Conservation (phyloP, 2,797 vertebrate species). For the Hoplostethus mediterraneus region DNA sequence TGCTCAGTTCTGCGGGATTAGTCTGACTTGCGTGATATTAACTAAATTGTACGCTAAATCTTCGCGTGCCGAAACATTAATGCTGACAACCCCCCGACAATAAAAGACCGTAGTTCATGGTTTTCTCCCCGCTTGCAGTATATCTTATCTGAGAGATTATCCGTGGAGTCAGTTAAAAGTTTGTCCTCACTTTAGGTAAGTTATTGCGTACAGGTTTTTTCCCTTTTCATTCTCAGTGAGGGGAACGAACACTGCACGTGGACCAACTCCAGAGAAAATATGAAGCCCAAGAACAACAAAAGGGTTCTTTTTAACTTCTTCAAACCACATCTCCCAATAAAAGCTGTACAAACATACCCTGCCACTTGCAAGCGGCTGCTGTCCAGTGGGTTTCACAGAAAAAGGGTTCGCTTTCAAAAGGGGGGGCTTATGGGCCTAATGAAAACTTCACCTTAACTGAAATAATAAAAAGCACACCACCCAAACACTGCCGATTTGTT, state of each 20-base stretch:
- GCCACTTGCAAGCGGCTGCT: constrained; percentile 82
- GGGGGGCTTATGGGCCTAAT: constrained; percentile 76
- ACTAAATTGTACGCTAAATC: constrained; percentile 47
- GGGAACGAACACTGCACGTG: constrained; percentile 77
- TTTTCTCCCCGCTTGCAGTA: constrained; percentile 58
- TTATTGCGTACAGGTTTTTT: constrained; percentile 74
- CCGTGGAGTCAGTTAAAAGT: constrained; percentile 60
- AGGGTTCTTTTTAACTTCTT: constrained; percentile 87
- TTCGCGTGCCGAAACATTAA: constrained; percentile 43
- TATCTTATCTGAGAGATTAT: constrained; percentile 73
- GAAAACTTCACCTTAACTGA: constrained; percentile 84
- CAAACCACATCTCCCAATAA: constrained; percentile 88
- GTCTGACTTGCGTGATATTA: constrained; percentile 10
- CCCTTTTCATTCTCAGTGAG: constrained; percentile 68
- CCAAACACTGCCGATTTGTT: constrained; percentile 75
- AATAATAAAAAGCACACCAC: constrained; percentile 80
- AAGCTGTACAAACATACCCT: constrained; percentile 90
- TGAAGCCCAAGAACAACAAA: constrained; percentile 87
- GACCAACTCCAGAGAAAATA: constrained; percentile 86
- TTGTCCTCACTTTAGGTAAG: constrained; percentile 79
- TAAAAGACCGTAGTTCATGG: constrained; percentile 44
- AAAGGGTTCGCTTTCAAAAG: constrained; percentile 65
- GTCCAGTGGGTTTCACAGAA: constrained; percentile 78
- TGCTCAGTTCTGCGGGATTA: constrained; percentile 39
- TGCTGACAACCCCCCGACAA: constrained; percentile 30